Conservation (phyloP, 2,113 vertebrate species). For the Calidris pygmaea region DNA sequence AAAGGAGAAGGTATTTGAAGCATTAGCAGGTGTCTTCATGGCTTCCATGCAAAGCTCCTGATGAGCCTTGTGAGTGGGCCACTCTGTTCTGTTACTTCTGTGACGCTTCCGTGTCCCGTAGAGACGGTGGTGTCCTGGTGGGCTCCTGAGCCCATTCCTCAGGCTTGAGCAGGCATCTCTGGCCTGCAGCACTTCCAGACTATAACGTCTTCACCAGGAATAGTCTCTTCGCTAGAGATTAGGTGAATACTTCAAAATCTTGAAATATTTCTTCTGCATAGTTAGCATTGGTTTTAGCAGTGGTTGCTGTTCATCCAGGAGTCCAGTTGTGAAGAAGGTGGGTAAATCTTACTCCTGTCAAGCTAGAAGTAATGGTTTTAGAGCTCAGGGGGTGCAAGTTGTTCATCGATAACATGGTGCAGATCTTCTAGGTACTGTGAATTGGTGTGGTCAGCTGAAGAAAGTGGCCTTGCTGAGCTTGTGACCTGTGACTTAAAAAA, state of each 20-base stretch:
- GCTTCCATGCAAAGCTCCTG: neutral
- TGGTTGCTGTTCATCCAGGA: neutral
- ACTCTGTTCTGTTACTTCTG: accelerated
- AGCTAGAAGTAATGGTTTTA: neutral
- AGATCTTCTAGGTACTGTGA: neutral
- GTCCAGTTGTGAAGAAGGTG: neutral
- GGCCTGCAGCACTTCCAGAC: neutral
- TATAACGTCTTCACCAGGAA: neutral
- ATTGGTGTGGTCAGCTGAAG: neutral
- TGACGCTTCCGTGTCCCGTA: neutral
- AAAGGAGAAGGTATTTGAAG: neutral
- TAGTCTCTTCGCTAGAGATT: neutral
- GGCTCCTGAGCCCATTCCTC: neutral
- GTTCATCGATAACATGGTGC: accelerated
- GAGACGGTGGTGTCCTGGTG: accelerated
- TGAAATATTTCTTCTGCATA: neutral
- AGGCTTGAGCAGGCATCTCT: neutral
- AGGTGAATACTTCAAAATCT: neutral
- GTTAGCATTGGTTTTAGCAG: neutral
- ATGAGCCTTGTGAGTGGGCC: accelerated
- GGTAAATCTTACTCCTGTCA: neutral
- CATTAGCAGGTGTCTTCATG: accelerated
- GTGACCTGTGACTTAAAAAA: neutral
- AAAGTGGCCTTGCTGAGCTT: neutral
- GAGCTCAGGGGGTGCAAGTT: accelerated